Base-by-base conservation (phyloP, 2,113 vertebrate species). In the Hippocampus zosterae region DNA sequence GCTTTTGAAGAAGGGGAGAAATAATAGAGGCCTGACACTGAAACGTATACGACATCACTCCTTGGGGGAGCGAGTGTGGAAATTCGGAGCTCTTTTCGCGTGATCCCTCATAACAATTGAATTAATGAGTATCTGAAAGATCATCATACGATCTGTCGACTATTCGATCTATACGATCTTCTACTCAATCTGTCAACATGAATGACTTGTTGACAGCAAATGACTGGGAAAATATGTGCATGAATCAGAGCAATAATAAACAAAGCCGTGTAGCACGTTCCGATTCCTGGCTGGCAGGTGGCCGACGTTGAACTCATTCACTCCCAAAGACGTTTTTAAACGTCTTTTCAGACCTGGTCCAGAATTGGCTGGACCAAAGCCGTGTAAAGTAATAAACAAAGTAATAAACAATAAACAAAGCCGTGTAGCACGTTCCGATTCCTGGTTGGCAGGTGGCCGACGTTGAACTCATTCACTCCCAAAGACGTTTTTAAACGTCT, bases 201-300 rank as follows among this genome's bases (percentile, higher is more conserved):
- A 33, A 33, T 33, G 29, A 33, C 4, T 87, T 85, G 85, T 84
- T 66, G 84, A 84, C 76, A 64, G 60, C 3, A 40, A 23, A 55
- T 55, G 52, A 55, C 52, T 55, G 21, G 21, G 12, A n/a, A 66
- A 62, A 75, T 69, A 67, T 72, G 75, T 46, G 60, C 67, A 57
- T 77, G 84, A 88, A 78, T 82, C 83, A 85, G 73, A 71, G 78
- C 71, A 55, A 74, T 85, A 67, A 84, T 86, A 77, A 85, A 77
- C 46, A 65, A 67, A 55, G 62, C 59, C 68, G 70, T 71, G 81
- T 79, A 67, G 81, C 78, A 25, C 69, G 55, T 67, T 79, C 74
- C 82, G 81, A 75, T 80, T 52, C 65, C n/a, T 27, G 48, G 21
- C 27, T 67, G 62, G 62, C 29, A 62, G 33, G 37, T 1, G 8